Conservation (phyloP, 2,113 vertebrate genomes). For the Eubucco bourcierii region DNA sequence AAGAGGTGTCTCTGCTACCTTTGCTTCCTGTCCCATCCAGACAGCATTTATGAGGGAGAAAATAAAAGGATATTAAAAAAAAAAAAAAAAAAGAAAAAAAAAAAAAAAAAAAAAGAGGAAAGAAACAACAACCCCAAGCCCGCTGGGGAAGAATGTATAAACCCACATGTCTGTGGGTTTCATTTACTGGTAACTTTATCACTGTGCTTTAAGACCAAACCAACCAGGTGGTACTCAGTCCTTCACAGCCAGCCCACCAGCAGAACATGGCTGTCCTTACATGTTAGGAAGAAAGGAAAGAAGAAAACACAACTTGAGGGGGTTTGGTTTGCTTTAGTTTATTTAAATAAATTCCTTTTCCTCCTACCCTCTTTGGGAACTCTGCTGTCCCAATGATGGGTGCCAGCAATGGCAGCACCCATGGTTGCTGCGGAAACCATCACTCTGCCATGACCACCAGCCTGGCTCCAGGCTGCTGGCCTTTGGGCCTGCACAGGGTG, state of each 20-base stretch:
- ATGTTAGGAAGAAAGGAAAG: neutral
- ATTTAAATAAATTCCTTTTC: neutral
- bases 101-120: neutral
- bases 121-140: neutral
- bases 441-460: neutral
- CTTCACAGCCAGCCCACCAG: neutral
- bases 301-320: neutral
- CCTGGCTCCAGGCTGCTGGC: neutral
- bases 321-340: neutral
- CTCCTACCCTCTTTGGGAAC: neutral
- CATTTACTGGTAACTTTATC: constrained; percentile 59
- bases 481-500: neutral
- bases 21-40: neutral
- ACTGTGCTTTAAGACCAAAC: constrained; percentile 63
- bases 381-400: accelerated
- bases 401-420: neutral
- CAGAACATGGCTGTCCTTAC: neutral
- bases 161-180: neutral
- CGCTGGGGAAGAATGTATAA: constrained; percentile 54
- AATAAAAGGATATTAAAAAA: neutral
- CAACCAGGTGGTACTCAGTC: constrained; percentile 29
- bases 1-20: neutral
- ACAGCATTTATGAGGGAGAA: constrained; percentile 1
- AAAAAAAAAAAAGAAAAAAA: neutral
- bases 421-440: neutral